Conservation (phyloP, 2,113 vertebrate species). For the Malurus elegans region DNA sequence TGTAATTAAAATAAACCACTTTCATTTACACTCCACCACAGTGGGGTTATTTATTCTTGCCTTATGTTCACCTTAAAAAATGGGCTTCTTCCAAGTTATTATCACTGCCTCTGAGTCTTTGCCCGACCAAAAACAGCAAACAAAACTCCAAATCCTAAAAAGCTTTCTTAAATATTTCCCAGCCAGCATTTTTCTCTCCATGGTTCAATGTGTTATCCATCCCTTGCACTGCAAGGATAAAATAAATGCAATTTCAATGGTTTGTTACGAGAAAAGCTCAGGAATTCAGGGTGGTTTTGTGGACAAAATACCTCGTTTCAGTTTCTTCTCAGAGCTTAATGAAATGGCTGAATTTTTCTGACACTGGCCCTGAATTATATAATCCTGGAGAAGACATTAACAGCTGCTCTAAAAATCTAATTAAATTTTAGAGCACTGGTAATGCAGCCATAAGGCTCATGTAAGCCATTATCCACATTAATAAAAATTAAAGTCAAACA, state of each 20-base stretch:
- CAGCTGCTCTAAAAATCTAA: slow-evolving; percentile 76
- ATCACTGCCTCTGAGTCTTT: background rate
- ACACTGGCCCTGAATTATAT: slow-evolving; percentile 60
- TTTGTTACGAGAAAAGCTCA: background rate
- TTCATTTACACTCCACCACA: background rate
- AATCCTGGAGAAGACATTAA: slow-evolving; percentile 80
- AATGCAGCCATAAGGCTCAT: slow-evolving; percentile 74
- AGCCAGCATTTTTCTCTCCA: background rate
- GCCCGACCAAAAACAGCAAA: background rate
- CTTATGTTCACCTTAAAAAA: background rate
- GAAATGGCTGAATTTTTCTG: slow-evolving; percentile 51
- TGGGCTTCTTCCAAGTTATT: background rate
- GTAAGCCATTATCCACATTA: slow-evolving; percentile 77
- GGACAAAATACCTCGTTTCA: background rate
- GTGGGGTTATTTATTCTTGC: background rate
- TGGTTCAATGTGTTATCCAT: background rate
- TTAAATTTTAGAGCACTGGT: slow-evolving; percentile 77
- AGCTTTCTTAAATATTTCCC: background rate
- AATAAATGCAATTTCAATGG: background rate
- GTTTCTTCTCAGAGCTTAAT: slow-evolving; percentile 28
- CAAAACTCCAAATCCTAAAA: background rate
- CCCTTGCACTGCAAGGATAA: background rate
- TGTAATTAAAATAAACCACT: background rate
- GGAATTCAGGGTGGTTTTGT: background rate
- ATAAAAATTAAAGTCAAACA: slow-evolving; percentile 78